Evolutionary conservation across 1,140 invertebrate genomes (phyloP).

Genomic region (Conus betulinus): DNA sequence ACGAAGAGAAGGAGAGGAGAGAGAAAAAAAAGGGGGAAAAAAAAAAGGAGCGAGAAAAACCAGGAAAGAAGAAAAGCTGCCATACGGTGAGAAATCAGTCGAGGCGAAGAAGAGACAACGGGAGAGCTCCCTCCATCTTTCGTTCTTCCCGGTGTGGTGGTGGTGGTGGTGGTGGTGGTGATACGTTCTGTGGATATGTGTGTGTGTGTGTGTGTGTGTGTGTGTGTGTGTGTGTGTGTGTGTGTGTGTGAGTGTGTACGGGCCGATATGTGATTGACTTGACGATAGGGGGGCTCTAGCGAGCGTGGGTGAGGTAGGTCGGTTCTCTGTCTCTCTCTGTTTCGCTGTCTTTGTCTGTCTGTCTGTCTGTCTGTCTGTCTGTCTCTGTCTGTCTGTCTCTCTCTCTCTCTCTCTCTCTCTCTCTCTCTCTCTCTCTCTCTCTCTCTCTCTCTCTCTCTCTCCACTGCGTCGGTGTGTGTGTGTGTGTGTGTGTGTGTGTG

Average conservation of each 20-base stretch:
- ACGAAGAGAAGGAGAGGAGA: no score
- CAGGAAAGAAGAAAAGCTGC: no score
- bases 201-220: no score
- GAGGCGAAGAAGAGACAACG: no score
- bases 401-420: not conserved
- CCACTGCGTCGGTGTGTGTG: no score
- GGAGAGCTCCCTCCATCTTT: no score
- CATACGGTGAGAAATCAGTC: no score
- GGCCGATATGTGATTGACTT: not conserved
- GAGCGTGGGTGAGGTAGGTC: not conserved
- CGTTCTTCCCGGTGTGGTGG: not conserved
- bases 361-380: slow-evolving; percentile 10
- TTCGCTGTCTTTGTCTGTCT: slow-evolving; percentile 24
- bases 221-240: no score
- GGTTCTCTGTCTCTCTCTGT: slow-evolving; percentile 26
- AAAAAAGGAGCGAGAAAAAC: no score
- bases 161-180: slow-evolving; percentile 6
- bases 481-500: no score
- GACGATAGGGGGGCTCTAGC: not conserved
- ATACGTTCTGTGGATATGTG: not conserved
- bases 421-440: slow-evolving; percentile 25
- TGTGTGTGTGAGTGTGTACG: no score
- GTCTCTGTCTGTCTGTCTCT: slow-evolving; percentile 15
- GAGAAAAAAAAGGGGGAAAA: no score
- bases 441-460: not conserved